Evolutionary conservation across 1,140 invertebrate species (phyloP), one percentile per base, ranked within the genome.

Genomic region (Drosophila melanogaster): DNA sequence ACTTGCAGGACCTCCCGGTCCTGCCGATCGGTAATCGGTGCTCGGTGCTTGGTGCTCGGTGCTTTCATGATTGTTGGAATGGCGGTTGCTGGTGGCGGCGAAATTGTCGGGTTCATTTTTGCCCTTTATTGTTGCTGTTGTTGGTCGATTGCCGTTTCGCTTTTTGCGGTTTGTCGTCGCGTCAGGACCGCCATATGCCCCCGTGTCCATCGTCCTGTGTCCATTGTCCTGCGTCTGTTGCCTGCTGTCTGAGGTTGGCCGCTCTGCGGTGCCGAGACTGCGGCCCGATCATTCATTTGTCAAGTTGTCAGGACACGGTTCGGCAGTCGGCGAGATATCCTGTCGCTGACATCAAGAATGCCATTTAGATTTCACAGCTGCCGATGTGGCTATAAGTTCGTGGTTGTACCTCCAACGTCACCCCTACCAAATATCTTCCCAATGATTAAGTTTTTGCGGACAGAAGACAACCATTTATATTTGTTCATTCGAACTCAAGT

Each of bases 211-310:
- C 70, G 65, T 60, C 71, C 41, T 33, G n/a, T 46, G 59, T 49
- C 50, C 58, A 17, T 22, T 41, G 51, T 50, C 71, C 65, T 43
- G 7, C 15, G 51, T 17, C 56, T 33, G 35, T 8, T 59, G 58
- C 58, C 46, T 38, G 71, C 37, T 59, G 75, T 43, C 73, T 81
- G 79, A 81, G 79, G 79, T 81, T 67, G 55, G 60, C 79, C 79
- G 53, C 73, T 77, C 64, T 84, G 81, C 61, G 81, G 81, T 61
- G 44, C 56, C 14, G 54, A 51, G 69, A 74, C 69, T 73, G 79
- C 51, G 80, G 62, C 62, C 53, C 83, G 83, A 87, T 86, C 83
- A 79, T 81, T 85, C 77, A 81, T 85, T 86, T 87, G 83, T 86
- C 83, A 87, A 83, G 75, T 77, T 79, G 83, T 86, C 83, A 81